Evolutionary conservation across 2,888 invertebrate species (phyloP).

Genomic region (Ectemnius cavifrons): DNA sequence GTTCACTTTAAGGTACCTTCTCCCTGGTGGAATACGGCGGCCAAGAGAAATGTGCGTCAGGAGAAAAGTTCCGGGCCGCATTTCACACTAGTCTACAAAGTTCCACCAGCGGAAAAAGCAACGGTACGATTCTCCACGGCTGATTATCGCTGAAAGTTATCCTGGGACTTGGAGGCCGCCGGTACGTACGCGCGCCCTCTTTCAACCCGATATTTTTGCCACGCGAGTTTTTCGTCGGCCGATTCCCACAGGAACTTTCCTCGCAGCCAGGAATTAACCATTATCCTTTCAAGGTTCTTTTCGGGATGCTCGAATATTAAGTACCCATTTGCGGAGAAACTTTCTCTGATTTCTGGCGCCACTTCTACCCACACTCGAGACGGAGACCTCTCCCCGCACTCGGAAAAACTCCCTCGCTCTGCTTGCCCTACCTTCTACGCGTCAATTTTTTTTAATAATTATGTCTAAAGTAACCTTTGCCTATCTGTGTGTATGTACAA

Average conservation of each 20-base stretch:
- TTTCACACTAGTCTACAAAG: conserved; percentile 8
- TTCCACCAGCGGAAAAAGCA: not conserved
- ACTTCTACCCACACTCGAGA: too few relatives aligned
- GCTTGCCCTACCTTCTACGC: too few relatives aligned
- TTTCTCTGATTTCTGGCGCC: too few relatives aligned
- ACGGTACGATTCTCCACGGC: conserved; percentile 5
- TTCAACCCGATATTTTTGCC: not conserved
- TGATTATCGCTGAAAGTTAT: conserved; percentile 7
- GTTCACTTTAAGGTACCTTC: too few relatives aligned
- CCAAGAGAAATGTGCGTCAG: not conserved
- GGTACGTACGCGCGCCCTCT: not conserved
- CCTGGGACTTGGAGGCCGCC: not conserved
- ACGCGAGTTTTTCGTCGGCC: not conserved
- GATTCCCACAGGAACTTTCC: not conserved
- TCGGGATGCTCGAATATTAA: not conserved
- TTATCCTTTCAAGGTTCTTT: not conserved
- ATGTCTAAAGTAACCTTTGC: too few relatives aligned
- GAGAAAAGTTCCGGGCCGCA: not conserved
- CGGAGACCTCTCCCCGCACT: not conserved
- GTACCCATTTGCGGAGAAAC: not conserved
- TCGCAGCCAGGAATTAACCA: not conserved
- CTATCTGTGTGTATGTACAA: too few relatives aligned
- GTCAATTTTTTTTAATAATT: too few relatives aligned
- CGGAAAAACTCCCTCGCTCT: too few relatives aligned
- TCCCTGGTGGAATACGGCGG: too few relatives aligned